Conservation (phyloP, 2,888 invertebrate species). For the Cistogaster globosa region DNA sequence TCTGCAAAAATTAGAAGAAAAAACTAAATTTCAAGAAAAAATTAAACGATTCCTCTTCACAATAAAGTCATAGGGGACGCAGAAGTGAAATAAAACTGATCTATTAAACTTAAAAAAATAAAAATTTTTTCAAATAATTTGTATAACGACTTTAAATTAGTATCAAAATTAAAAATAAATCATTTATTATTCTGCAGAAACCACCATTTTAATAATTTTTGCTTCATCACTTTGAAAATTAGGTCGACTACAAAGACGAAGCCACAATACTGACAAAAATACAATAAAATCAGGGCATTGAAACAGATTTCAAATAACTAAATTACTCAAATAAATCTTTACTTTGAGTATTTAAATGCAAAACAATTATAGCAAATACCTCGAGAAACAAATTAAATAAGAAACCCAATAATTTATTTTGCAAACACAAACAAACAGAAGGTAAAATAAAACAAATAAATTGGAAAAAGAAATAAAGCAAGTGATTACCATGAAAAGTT, state of each 20-base stretch:
- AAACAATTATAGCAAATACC: constrained; percentile 59
- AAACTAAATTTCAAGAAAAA: no score
- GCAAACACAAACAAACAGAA: constrained; percentile 10
- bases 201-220: background rate
- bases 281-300: background rate
- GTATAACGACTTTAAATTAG: no score
- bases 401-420: constrained; percentile 29
- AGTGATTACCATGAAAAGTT: constrained; percentile 12
- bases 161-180: background rate
- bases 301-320: constrained; percentile 44
- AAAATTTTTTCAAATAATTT: no score
- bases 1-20: no score
- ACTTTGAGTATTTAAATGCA: constrained; percentile 40
- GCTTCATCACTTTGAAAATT: constrained; percentile 26
- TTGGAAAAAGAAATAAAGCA: constrained; percentile 22
- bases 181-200: background rate
- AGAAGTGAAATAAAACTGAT: no score
- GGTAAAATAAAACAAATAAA: constrained; percentile 29
- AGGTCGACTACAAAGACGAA: constrained; percentile 9
- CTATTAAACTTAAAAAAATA: no score
- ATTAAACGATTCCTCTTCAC: no score
- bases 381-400: constrained; percentile 44
- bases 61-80: no score
- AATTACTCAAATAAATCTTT: constrained; percentile 60
- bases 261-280: constrained; percentile 1